Evolutionary conservation across 2,797 vertebrate genomes (phyloP).

Genomic region (Tiaroga cobitis): DNA sequence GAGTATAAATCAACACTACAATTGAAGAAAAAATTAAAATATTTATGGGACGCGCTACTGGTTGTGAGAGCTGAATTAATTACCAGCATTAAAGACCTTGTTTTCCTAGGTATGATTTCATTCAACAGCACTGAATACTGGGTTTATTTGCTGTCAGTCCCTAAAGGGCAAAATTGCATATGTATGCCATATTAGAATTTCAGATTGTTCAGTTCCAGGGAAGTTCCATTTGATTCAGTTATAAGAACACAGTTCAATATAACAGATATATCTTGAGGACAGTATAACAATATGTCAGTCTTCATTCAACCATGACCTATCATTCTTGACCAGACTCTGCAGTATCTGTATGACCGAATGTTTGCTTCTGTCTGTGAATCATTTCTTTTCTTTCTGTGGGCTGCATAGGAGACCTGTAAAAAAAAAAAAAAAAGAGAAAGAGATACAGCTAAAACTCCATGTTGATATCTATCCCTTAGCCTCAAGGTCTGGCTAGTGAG

Average conservation of each 20-base stretch:
- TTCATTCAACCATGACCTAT: constrained; percentile 29
- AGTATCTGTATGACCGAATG: constrained; percentile 20
- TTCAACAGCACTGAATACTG: neutral
- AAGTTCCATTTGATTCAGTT: constrained; percentile 3
- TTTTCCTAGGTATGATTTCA: neutral
- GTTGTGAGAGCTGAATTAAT: neutral
- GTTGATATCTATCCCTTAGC: constrained; percentile 52
- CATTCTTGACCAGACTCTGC: constrained; percentile 14
- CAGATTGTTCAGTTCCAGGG: neutral
- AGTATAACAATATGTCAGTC: constrained; percentile 24
- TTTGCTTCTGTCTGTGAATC: constrained; percentile 25
- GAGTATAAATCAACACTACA: neutral
- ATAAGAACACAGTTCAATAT: constrained; percentile 8
- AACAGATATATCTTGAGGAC: constrained; percentile 18
- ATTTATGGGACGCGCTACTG: neutral
- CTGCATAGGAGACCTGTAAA: constrained; percentile 24
- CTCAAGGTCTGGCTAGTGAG: constrained; percentile 53
- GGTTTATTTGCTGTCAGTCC: neutral
- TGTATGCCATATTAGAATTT: constrained; percentile 7
- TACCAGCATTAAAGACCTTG: neutral
- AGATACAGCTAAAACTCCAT: constrained; percentile 44
- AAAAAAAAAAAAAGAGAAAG: constrained; percentile 44
- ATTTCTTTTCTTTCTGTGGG: constrained; percentile 4
- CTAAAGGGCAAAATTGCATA: neutral
- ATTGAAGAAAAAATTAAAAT: neutral